These are phyloP conservation scores for Plodia interpunctella DNA, from an alignment of 1,140 invertebrate genomes.

Conservation along the genomic window DNA sequence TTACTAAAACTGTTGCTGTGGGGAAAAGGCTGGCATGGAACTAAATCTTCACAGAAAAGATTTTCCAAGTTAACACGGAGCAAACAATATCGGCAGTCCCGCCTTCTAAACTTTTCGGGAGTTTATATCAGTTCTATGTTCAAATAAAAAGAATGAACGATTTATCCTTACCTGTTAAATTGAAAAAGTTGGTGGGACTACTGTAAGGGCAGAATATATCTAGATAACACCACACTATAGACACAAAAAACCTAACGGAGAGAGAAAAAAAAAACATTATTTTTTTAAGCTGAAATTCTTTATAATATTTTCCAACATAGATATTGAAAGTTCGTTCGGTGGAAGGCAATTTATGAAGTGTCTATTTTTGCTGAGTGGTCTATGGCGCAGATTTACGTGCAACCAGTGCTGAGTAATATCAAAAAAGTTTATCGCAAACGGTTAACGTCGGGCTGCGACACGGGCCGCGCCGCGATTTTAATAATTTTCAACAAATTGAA, in stretches of 20 bases:
- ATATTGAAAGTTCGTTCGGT: not conserved
- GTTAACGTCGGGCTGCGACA: constrained; percentile 34
- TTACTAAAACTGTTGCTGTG: not conserved
- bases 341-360: not conserved
- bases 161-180: constrained; percentile 76
- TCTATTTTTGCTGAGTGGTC: constrained; percentile 5
- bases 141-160: constrained; percentile 75
- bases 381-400: constrained; percentile 61
- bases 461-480: constrained; percentile 40
- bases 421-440: constrained; percentile 70
- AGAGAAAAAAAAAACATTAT: not conserved
- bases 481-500: constrained; percentile 38
- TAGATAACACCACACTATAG: not conserved
- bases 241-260: not conserved
- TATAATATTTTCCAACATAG: not conserved
- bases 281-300: not conserved
- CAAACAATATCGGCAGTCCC: constrained; percentile 50
- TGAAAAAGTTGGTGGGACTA: constrained; percentile 72
- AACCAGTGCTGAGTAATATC: constrained; percentile 69
- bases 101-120: constrained; percentile 48
- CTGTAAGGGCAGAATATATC: constrained; percentile 41
- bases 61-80: constrained; percentile 52
- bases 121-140: constrained; percentile 72
- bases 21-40: not conserved
- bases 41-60: constrained; percentile 34